Evolutionary conservation across 2,797 vertebrate genomes (phyloP).

Genomic region (Botia kubotai): DNA sequence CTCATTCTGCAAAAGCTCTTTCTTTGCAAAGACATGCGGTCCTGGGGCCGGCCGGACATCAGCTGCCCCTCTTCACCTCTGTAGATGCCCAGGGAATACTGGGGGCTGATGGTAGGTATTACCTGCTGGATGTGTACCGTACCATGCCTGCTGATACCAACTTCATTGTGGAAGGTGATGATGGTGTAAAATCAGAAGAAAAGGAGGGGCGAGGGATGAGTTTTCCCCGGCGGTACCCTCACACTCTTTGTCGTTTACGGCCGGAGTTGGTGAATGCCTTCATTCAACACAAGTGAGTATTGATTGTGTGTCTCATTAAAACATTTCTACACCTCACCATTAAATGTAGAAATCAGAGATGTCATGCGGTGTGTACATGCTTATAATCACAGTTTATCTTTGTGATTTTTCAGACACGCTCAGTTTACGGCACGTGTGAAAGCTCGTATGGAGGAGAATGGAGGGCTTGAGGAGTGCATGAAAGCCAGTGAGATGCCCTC

Average conservation of each 20-base stretch:
- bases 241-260: conserved; percentile 79
- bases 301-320: not conserved
- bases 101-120: conserved; percentile 82
- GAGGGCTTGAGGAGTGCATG: conserved; percentile 77
- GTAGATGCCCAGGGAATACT: conserved; percentile 82
- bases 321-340: not conserved
- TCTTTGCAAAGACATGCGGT: conserved; percentile 74
- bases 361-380: not conserved
- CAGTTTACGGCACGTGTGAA: conserved; percentile 74
- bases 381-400: not conserved
- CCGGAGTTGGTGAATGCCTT: conserved; percentile 81
- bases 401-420: conserved; percentile 70
- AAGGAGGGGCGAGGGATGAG: conserved; percentile 9
- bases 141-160: conserved; percentile 82
- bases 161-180: conserved; percentile 68
- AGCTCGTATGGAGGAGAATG: conserved; percentile 72
- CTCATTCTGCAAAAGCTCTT: conserved; percentile 75
- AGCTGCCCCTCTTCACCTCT: conserved; percentile 80
- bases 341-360: not conserved
- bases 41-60: conserved; percentile 64
- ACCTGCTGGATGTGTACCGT: conserved; percentile 82
- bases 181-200: conserved; percentile 50
- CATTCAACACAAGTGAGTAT: conserved; percentile 82
- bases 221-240: conserved; percentile 67
- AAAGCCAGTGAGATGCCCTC: conserved; percentile 66